phyloP scores from a whole-genome alignment of 2,888 invertebrate species.

The Boloria euphrosyne region DNA sequence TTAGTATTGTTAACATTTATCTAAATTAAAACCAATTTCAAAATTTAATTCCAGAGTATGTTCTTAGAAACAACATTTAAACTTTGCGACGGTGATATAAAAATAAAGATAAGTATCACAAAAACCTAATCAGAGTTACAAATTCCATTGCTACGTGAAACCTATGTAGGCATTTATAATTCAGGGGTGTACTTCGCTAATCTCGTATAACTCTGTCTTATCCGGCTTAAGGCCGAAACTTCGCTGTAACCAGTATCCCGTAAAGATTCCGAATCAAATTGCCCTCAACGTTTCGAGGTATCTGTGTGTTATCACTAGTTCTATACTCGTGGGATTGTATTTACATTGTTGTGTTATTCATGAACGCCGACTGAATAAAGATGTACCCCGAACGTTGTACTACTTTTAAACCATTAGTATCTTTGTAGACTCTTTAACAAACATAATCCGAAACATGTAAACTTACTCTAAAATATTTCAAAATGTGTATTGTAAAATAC shows the following conservation, averaged over 20 bases:
- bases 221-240: slow-evolving; percentile 60
- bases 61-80: too few species aligned
- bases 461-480: slow-evolving; percentile 1
- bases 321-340: slow-evolving; percentile 62
- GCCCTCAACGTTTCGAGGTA: slow-evolving; percentile 41
- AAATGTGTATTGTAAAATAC: neutral
- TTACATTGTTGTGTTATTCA: slow-evolving; percentile 74
- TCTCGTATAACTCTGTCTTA: slow-evolving; percentile 61
- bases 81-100: neutral
- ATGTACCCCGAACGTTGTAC: slow-evolving; percentile 64
- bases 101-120: neutral
- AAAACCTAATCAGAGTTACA: slow-evolving; percentile 9
- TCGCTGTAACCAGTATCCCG: slow-evolving; percentile 46
- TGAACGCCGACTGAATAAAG: slow-evolving; percentile 74
- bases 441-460: slow-evolving; percentile 9
- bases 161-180: slow-evolving; percentile 36
- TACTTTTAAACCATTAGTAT: slow-evolving; percentile 53
- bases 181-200: slow-evolving; percentile 51
- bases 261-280: slow-evolving; percentile 70
- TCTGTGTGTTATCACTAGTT: slow-evolving; percentile 66
- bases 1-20: neutral
- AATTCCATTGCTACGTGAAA: slow-evolving; percentile 10
- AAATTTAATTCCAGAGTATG: too few species aligned
- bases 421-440: slow-evolving; percentile 40
- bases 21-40: too few species aligned